Evolutionary conservation across 1,140 invertebrate species (phyloP), one percentile per base, ranked within the genome.

Genomic region (Dermatophagoides farinae): DNA sequence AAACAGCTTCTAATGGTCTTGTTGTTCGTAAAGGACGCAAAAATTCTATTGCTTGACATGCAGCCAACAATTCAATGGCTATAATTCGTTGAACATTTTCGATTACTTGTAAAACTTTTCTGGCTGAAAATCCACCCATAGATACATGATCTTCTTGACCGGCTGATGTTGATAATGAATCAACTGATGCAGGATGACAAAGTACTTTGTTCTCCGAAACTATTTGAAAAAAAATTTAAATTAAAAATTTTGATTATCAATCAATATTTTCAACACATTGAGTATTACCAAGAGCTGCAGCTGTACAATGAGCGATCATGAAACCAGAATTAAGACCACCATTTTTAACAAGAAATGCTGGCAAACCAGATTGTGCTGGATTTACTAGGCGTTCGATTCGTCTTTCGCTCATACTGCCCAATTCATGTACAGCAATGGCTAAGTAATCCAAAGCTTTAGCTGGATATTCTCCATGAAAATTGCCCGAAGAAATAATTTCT

Each of bases 91-190:
- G 80, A 0, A 82, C 80, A 68, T 82, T 80, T 67, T 80, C 78
- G 10, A 82, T 75, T n/a, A 82, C 76, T 60, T 69, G 72, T 4
- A 80, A 70, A 37, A 77, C 76, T 71, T 84, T 84, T 54, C 83
- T 69, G 0, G 82, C 82, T 0, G 82, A 71, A 69, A 80, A 84
- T 8, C 80, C 82, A 37, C 83, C 82, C 82, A 84, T 84, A 0
- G 78, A 80, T 38, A 84, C 82, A 68, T 84, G 82, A 71, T 84
- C 82, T 71, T 84, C 82, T n/a, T 80, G 81, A 31, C 80, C 81
- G 16, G 80, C 83, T 67, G 80, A 82, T 0, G 82, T 84, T 54
- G 80, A 79, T 53, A 85, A 69, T 25, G 79, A 82, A 69, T 83
- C 82, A 11, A 82, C 80, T 16, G 80, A 82, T 8, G 81, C 76